These are phyloP conservation scores for Moxostoma hubbsi DNA, from an alignment of 2,797 vertebrate species.

Conservation along the genomic window DNA sequence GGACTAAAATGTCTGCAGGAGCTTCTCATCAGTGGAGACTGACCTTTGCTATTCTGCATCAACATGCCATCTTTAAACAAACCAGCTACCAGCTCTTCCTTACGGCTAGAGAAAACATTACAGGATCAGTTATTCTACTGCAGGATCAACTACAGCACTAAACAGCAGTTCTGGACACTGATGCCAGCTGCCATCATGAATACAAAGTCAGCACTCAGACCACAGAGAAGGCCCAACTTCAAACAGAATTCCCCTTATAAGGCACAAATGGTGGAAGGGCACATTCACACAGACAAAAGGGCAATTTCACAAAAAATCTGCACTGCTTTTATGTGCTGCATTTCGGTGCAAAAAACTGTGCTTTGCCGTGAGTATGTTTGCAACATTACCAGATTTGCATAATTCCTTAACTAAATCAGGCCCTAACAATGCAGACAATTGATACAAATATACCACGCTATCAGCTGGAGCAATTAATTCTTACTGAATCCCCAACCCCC, in stretches of 20 bases:
- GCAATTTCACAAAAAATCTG: too few relatives aligned
- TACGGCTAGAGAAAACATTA: background rate
- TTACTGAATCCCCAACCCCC: background rate
- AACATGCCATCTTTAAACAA: background rate
- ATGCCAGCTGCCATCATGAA: background rate
- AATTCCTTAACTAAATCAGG: too few relatives aligned
- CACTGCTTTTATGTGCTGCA: too few relatives aligned
- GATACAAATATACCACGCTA: too few relatives aligned
- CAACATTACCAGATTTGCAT: too few relatives aligned
- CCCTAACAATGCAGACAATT: too few relatives aligned
- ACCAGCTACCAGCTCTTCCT: background rate
- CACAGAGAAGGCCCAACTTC: background rate
- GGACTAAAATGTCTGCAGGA: background rate
- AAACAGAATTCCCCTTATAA: background rate
- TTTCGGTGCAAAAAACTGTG: too few relatives aligned
- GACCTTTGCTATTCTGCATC: constrained; percentile 2
- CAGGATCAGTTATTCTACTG: background rate
- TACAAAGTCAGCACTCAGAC: too few relatives aligned
- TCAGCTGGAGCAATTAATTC: too few relatives aligned
- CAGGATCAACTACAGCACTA: background rate
- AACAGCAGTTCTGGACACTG: background rate
- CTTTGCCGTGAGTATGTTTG: too few relatives aligned
- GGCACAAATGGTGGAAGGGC: background rate
- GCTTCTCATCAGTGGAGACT: background rate
- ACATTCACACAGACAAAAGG: background rate